phyloP scores from a whole-genome alignment of 2,797 vertebrate species.

The Pipistrellus pipistrellus region DNA sequence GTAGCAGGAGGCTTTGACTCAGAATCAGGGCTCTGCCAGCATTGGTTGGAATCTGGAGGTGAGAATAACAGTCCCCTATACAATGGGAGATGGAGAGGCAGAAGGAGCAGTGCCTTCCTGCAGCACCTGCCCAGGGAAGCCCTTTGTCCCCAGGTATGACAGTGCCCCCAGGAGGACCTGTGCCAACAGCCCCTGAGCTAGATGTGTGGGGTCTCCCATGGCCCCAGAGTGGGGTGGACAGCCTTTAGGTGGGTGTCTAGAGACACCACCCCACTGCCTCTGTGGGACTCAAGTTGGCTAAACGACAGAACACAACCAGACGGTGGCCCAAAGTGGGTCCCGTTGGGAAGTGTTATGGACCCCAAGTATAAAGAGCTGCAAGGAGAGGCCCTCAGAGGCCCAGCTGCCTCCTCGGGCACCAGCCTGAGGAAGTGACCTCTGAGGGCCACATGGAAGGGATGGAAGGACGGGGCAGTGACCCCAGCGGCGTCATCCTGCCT shows the following conservation, averaged over 20 bases:
- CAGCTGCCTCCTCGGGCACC: fast-evolving
- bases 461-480: background rate
- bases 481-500: fast-evolving
- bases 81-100: background rate
- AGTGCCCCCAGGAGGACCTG: fast-evolving
- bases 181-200: fast-evolving
- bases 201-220: fast-evolving
- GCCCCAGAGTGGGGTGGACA: background rate
- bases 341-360: background rate
- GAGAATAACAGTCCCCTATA: too few species aligned
- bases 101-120: fast-evolving
- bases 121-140: fast-evolving
- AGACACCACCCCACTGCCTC: fast-evolving
- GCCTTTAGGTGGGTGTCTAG: background rate
- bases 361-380: background rate
- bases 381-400: background rate
- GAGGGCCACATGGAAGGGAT: background rate
- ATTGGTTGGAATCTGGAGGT: fast-evolving
- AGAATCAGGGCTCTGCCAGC: background rate
- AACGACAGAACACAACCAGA: background rate
- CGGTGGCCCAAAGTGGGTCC: background rate
- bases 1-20: background rate
- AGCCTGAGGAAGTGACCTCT: fast-evolving
- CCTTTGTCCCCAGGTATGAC: background rate
- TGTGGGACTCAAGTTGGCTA: background rate